These are phyloP conservation scores for Galerucella nymphaeae DNA, from an alignment of 2,888 invertebrate species.

Conservation along the genomic window DNA sequence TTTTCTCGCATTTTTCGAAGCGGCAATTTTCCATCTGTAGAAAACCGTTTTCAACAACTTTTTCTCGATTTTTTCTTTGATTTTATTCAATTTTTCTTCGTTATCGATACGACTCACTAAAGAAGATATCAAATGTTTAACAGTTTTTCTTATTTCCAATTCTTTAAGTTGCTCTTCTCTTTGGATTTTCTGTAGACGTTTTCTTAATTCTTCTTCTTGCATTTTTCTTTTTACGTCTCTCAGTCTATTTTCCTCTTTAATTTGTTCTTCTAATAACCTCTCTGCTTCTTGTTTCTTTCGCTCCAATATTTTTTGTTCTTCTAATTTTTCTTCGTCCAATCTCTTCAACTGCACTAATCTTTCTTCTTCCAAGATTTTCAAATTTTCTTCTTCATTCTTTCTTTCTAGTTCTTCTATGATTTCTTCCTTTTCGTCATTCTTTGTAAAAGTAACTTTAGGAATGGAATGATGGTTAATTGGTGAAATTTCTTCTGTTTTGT, in stretches of 20 bases:
- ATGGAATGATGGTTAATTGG: background rate
- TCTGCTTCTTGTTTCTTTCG: constrained; percentile 46
- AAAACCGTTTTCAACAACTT: constrained; percentile 62
- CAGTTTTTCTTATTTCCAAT: constrained; percentile 54
- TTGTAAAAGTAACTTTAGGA: background rate
- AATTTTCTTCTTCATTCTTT: constrained; percentile 8
- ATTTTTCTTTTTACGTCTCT: constrained; percentile 43
- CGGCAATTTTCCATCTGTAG: constrained; percentile 65
- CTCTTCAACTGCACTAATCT: background rate
- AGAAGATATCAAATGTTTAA: constrained; percentile 56
- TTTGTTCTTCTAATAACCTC: constrained; percentile 40
- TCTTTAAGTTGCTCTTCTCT: constrained; percentile 48
- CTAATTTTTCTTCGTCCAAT: constrained; percentile 10
- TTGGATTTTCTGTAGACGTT: constrained; percentile 40
- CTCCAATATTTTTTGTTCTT: constrained; percentile 42
- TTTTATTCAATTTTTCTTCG: constrained; percentile 61
- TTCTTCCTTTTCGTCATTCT: constrained; percentile 12
- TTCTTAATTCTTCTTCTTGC: constrained; percentile 44
- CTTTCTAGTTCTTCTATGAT: constrained; percentile 10
- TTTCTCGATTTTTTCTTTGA: constrained; percentile 60
- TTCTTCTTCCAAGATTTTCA: constrained; percentile 8
- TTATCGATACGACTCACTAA: constrained; percentile 61
- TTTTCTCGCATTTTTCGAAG: constrained; percentile 63
- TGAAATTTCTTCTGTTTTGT: background rate
- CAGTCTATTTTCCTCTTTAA: constrained; percentile 44